Evolutionary conservation across 2,113 vertebrate genomes (phyloP).

Genomic region (Bungarus multicinctus): DNA sequence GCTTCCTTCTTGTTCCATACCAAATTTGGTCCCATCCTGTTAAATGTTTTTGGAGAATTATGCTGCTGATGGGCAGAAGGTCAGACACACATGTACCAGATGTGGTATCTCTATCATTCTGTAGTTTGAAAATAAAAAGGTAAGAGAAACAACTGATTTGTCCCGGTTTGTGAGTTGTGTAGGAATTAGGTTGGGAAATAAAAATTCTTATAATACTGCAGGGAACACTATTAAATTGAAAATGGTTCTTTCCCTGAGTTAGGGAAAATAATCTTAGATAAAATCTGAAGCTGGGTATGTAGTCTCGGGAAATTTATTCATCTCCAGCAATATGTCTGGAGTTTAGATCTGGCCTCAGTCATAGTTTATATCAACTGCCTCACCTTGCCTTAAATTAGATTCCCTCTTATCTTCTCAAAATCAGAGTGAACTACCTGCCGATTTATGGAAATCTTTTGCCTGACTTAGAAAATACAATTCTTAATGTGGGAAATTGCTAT

Average conservation of each 20-base stretch:
- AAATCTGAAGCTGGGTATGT: neutral
- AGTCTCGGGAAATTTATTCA: neutral
- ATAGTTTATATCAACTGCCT: neutral
- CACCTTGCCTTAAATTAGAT: neutral
- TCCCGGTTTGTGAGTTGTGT: neutral
- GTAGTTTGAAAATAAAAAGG: neutral
- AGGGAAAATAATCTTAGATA: neutral
- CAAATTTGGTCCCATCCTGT: neutral
- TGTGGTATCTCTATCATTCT: neutral
- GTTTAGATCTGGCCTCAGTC: neutral
- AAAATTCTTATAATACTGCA: neutral
- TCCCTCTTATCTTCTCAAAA: neutral
- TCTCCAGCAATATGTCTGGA: neutral
- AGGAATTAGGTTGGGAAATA: neutral
- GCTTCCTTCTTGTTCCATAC: neutral
- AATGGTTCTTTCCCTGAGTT: neutral
- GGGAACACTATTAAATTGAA: neutral
- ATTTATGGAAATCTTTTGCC: neutral
- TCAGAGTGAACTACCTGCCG: neutral
- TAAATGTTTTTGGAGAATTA: neutral
- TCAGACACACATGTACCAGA: neutral
- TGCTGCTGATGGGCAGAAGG: neutral
- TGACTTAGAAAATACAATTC: neutral
- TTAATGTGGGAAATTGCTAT: neutral
- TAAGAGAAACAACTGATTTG: neutral